phyloP scores from a whole-genome alignment of 2,113 vertebrate species.

The Paratilapia polleni region DNA sequence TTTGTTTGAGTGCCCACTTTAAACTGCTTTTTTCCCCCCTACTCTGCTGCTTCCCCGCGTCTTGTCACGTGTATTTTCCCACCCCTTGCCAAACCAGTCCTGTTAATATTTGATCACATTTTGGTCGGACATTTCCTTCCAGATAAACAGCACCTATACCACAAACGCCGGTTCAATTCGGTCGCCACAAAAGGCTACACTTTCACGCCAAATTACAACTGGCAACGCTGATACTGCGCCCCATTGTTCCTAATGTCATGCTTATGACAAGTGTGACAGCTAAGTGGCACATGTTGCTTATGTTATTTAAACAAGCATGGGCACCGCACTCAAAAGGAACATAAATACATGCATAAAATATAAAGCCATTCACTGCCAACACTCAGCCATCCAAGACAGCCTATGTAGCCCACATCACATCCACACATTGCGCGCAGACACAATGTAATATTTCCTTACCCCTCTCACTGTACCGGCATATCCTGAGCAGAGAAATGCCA shows the following conservation, averaged over 20 bases:
- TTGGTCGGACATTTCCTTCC: conserved; percentile 84
- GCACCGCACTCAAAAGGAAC: conserved; percentile 61
- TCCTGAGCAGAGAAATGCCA: conserved; percentile 68
- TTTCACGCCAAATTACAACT: conserved; percentile 53
- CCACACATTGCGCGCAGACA: conserved; percentile 69
- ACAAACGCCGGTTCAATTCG: conserved; percentile 71
- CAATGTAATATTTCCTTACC: conserved; percentile 67
- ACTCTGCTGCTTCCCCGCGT: conserved; percentile 84
- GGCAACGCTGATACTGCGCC: conserved; percentile 43
- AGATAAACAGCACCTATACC: conserved; percentile 73
- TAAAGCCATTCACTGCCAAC: conserved; percentile 58
- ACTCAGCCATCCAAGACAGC: conserved; percentile 65
- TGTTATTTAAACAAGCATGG: conserved; percentile 14
- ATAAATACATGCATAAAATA: conserved; percentile 69
- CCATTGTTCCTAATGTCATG: conserved; percentile 67
- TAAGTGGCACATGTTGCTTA: conserved; percentile 81
- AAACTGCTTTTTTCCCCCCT: conserved; percentile 74
- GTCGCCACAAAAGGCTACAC: conserved; percentile 47
- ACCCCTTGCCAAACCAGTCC: conserved; percentile 85
- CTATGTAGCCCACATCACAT: conserved; percentile 41
- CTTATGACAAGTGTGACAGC: conserved; percentile 67
- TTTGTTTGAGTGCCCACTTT: conserved; percentile 86
- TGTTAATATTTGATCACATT: conserved; percentile 92
- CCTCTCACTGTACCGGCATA: conserved; percentile 74
- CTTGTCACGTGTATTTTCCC: conserved; percentile 88